Percentiles rank a stretch among this genome's conserved stretches.
phyloP scores from a whole-genome alignment of 2,797 vertebrate genomes.

The Sebastes iracundus region DNA sequence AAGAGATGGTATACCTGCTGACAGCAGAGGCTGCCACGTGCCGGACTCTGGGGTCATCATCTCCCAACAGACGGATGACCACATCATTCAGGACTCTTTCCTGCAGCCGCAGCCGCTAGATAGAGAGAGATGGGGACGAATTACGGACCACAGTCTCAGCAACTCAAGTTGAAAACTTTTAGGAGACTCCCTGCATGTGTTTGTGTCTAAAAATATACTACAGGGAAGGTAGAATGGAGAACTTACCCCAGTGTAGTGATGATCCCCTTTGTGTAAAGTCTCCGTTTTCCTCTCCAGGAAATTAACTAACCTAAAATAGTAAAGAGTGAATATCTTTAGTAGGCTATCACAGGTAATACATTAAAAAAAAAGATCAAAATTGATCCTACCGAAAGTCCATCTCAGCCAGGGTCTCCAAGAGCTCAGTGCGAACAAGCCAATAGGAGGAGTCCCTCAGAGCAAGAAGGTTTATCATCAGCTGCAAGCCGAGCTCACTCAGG shows the following conservation, averaged over 20 bases:
- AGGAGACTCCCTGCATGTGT: not conserved
- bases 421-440: conserved; percentile 96
- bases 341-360: not conserved
- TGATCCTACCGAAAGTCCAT: conserved; percentile 91
- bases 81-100: conserved; percentile 90
- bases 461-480: conserved; percentile 90
- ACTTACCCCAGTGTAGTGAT: conserved; percentile 94
- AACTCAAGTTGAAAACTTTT: not conserved
- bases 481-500: conserved; percentile 92
- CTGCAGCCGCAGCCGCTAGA: conserved; percentile 90
- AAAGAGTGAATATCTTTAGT: not conserved
- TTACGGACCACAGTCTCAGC: not conserved
- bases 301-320: conserved; percentile 85
- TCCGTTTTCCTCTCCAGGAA: conserved; percentile 92
- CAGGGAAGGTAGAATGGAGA: not conserved
- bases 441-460: conserved; percentile 91
- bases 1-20: conserved; percentile 81
- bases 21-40: conserved; percentile 90
- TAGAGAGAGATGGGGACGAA: not conserved
- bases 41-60: conserved; percentile 95
- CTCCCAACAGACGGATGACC: conserved; percentile 90
- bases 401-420: conserved; percentile 94
- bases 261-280: conserved; percentile 89
- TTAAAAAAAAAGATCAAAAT: rapidly evolving
- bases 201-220: not conserved